Evolutionary conservation across 2,888 invertebrate genomes (phyloP).

Genomic region (Teleogryllus oceanicus): DNA sequence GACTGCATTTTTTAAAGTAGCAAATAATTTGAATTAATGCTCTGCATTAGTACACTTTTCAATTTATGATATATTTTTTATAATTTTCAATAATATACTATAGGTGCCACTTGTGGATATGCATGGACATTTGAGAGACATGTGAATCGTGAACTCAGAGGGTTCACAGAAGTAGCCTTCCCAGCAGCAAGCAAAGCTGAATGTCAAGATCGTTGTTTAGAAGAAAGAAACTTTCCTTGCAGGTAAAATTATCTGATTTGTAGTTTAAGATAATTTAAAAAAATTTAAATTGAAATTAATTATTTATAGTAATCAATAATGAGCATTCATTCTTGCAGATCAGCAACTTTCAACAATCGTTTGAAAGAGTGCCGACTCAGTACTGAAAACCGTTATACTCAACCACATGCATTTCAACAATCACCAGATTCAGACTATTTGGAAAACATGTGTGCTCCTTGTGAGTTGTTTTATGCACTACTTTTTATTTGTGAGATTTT

Average conservation of each 20-base stretch:
- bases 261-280: too few relatives aligned
- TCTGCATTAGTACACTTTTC: too few relatives aligned
- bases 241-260: conserved; percentile 37
- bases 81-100: conserved; percentile 18
- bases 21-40: too few relatives aligned
- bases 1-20: too few relatives aligned
- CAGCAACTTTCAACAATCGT: conserved; percentile 52
- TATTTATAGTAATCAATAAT: too few relatives aligned
- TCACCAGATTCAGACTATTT: conserved; percentile 52
- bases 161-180: conserved; percentile 44
- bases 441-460: conserved; percentile 54
- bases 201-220: conserved; percentile 52
- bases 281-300: too few relatives aligned
- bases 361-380: conserved; percentile 50
- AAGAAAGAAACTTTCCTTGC: conserved; percentile 51
- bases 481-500: too few relatives aligned
- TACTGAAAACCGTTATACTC: conserved; percentile 51
- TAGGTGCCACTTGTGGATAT: conserved; percentile 46
- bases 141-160: conserved; percentile 49
- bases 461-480: conserved; percentile 41
- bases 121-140: conserved; percentile 52
- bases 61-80: too few relatives aligned
- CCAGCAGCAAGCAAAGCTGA: conserved; percentile 46
- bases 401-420: conserved; percentile 49
- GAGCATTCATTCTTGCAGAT: conserved; percentile 39